Evolutionary conservation across 1,140 invertebrate genomes (phyloP), one percentile per base, ranked within the genome.

Genomic region (Drosophila mayri): DNA sequence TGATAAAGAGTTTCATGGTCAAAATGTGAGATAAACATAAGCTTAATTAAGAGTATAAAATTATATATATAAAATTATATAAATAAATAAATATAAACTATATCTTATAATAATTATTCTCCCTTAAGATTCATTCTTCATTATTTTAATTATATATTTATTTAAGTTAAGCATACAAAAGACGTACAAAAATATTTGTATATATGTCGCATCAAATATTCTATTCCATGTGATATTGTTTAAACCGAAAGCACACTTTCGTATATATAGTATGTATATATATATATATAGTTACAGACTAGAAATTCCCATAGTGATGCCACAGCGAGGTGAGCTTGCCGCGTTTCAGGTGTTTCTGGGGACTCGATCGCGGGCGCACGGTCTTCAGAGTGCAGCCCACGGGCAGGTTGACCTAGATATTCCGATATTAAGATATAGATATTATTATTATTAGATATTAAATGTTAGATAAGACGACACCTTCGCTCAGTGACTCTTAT

Each of bases 341-440:
- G 28, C 79, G 86, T 54, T 76, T 87, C 38, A 79, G 66, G 16
- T 76, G 71, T 40, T 68, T 28, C 68, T 66, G 70, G n/a, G 81
- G 22, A 47, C 61, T 74, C 20, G 72, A 54, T 49, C 79, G 63
- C 37, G 75, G 65, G n/a, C 86, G 88, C 30, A 92, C 65, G 62
- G 91, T 92, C 63, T 91, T 92, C 58, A 92, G 59, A 57, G 77
- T 82, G 70, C 91, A 92, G 40, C 90, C 90, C 14, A 84, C 76
- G 16, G 85, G 88, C 55, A 92, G 66, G 37, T 87, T 70, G 44
- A 92, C 88, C 91, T 92, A 74, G 28, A 77, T 61, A 62, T 28
- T 9, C 32, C 55, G 16, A 61, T 65, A 44, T 18, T 9, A 25
- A 60, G 16, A 61, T 65, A 44, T 18, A 62, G n/a, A 35, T 14